Evolutionary conservation across 2,888 invertebrate genomes (phyloP), one percentile per base, ranked within the genome.

Genomic region (Tipula helvola): DNA sequence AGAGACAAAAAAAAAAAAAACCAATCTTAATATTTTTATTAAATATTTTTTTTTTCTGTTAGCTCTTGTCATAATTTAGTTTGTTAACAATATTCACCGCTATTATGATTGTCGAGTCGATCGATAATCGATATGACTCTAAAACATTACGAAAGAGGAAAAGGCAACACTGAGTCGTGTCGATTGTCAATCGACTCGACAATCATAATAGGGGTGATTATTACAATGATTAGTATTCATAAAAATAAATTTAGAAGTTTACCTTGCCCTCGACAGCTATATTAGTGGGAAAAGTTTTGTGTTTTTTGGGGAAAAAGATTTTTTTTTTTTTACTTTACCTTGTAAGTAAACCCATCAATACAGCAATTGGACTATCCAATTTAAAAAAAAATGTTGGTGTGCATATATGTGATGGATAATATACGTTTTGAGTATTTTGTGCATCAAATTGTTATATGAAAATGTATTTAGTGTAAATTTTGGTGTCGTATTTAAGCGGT

Each of bases 321-420:
- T 16, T 84, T 28, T 28, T 28, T 71, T 85, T 36, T 86, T 88
- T 92, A 95, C 94, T 93, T 95, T 97, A 97, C 97, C 97, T 97
- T 95, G 97, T 95, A 93, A 97, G 93, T 92, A 96, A 95, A 94
- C 96, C 96, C 94, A 97, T 97, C 95, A 97, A 95, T 94, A 96
- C 96, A 92, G 96, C 96, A 94, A 97, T 96, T 92, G 97, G 96
- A 93, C 95, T 94, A 93, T 93, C 93, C 93, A 92, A 92, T 92
- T 90, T 91, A 91, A 91, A 92, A 71, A 71, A 71, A 28, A 57
- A 28, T n/a, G 2, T 28, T 57, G 71, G 90, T 88, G 89, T 89
- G 89, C 88, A 88, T 88, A 89, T 89, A 89, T 89, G 57, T 86
- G 36, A 52, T 52, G 8, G 41, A 42, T 85, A 85, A 42, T 85